These are phyloP conservation scores for Helarctos malayanus DNA, from an alignment of 2,797 vertebrate genomes.

Conservation along the genomic window DNA sequence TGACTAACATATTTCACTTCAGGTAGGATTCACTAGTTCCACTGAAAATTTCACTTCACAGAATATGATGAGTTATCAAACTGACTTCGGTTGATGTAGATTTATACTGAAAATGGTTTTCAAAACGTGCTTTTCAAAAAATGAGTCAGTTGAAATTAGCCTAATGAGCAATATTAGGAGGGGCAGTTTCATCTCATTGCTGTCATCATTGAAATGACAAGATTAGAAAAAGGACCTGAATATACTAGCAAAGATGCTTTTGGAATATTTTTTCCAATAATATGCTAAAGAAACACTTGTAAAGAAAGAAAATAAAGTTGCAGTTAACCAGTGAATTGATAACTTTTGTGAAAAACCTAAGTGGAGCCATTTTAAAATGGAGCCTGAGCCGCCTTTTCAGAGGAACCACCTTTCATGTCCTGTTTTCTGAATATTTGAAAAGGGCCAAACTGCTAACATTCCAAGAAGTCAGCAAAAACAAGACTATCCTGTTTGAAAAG, in stretches of 20 bases:
- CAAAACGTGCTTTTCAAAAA: background rate
- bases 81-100: background rate
- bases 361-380: background rate
- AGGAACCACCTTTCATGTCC: background rate
- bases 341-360: slow-evolving; percentile 54
- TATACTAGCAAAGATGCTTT: background rate
- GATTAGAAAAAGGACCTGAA: background rate
- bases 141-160: slow-evolving; percentile 35
- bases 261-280: slow-evolving; percentile 81
- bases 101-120: background rate
- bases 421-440: background rate
- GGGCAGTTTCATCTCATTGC: background rate
- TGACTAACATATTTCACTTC: background rate
- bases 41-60: slow-evolving; percentile 25
- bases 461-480: background rate
- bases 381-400: background rate
- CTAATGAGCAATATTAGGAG: background rate
- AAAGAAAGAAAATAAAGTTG: slow-evolving; percentile 84
- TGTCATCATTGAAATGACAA: slow-evolving; percentile 1
- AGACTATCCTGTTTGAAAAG: background rate
- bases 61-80: background rate
- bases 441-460: background rate
- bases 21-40: background rate
- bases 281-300: slow-evolving; percentile 56
- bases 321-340: slow-evolving; percentile 81